These are phyloP conservation scores for Teleiodes luculella DNA, from an alignment of 2,888 invertebrate genomes.

Conservation along the genomic window DNA sequence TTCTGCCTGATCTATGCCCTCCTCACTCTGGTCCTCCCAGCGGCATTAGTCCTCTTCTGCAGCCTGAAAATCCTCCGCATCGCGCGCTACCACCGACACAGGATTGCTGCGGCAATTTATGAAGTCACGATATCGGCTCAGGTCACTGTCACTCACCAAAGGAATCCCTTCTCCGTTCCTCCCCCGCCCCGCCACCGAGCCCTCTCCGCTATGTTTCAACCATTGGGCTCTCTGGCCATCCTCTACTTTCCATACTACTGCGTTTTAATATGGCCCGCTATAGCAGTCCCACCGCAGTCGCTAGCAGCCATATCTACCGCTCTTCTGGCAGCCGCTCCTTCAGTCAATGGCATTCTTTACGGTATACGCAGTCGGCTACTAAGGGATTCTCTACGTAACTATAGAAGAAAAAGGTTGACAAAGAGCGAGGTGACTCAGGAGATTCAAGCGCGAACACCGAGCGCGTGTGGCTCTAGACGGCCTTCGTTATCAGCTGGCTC, in stretches of 20 bases:
- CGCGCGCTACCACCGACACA: constrained; percentile 86
- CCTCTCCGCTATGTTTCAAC: constrained; percentile 83
- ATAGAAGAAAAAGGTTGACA: constrained; percentile 87
- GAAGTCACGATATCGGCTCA: constrained; percentile 91
- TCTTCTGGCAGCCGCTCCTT: constrained; percentile 84
- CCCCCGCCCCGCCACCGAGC: constrained; percentile 82
- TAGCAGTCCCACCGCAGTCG: constrained; percentile 53
- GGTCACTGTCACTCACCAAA: constrained; percentile 89
- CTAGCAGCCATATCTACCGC: constrained; percentile 81
- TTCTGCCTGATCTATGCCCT: constrained; percentile 83
- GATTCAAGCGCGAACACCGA: constrained; percentile 88
- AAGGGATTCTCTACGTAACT: constrained; percentile 85
- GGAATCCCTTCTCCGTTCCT: constrained; percentile 87
- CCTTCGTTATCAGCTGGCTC: constrained; percentile 83
- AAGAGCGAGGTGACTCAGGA: constrained; percentile 89
- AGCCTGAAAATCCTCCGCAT: constrained; percentile 84
- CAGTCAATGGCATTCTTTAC: constrained; percentile 87
- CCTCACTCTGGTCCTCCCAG: constrained; percentile 82
- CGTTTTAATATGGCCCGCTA: constrained; percentile 82
- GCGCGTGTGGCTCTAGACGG: constrained; percentile 85
- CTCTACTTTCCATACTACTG: constrained; percentile 87
- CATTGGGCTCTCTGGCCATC: constrained; percentile 84
- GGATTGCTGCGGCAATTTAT: constrained; percentile 91
- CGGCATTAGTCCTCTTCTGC: constrained; percentile 83
- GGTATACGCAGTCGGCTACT: constrained; percentile 86